Percentiles rank a stretch among this genome's conserved stretches.
Evolutionary conservation across 2,888 invertebrate genomes (phyloP).

Genomic region (Andrena camellia): DNA sequence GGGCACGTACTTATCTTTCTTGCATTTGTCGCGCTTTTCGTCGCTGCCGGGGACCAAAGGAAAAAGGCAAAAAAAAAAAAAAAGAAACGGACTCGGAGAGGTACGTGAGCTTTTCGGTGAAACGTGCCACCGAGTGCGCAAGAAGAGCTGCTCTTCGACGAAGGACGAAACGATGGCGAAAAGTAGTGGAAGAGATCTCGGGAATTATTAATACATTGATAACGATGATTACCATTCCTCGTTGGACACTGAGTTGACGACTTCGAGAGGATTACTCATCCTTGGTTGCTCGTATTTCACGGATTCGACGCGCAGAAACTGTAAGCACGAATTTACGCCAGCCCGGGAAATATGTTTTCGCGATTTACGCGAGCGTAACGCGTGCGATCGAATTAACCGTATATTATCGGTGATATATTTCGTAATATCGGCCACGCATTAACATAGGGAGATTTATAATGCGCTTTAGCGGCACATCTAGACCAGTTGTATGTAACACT

Average conservation of each 20-base stretch:
- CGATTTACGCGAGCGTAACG: slow-evolving; percentile 10
- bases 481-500: not conserved
- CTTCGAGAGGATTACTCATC: not conserved
- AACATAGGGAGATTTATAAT: slow-evolving; percentile 35
- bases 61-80: not conserved
- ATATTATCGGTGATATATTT: slow-evolving; percentile 20
- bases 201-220: not conserved
- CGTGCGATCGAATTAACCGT: slow-evolving; percentile 19
- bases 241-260: not conserved
- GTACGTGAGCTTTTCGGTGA: slow-evolving; percentile 38
- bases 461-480: slow-evolving; percentile 11
- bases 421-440: slow-evolving; percentile 14
- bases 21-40: slow-evolving; percentile 59
- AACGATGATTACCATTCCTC: slow-evolving; percentile 32
- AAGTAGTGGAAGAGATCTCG: slow-evolving; percentile 13
- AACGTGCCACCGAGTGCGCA: slow-evolving; percentile 40
- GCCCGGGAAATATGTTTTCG: slow-evolving; percentile 8
- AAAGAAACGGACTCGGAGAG: slow-evolving; percentile 1
- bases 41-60: slow-evolving; percentile 3
- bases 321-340: not conserved
- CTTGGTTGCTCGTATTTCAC: not conserved
- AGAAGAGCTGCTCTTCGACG: slow-evolving; percentile 28
- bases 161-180: not conserved
- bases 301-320: not conserved
- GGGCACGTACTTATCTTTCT: slow-evolving; percentile 61